Percentiles rank a stretch among this genome's conserved stretches.
These are phyloP conservation scores for Adineta ricciae DNA, from an alignment of 2,888 invertebrate species.

Conservation along the genomic window DNA sequence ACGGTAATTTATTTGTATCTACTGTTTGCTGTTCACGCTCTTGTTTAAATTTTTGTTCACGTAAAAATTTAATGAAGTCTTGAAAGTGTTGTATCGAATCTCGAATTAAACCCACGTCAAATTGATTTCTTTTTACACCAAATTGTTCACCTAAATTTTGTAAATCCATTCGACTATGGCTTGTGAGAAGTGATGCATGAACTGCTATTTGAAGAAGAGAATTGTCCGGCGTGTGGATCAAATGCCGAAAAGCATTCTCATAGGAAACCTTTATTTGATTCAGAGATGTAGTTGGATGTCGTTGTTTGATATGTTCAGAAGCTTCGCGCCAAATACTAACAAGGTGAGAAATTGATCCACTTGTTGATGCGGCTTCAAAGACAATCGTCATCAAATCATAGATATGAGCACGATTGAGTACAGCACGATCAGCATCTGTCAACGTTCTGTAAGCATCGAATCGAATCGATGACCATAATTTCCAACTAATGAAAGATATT, in stretches of 20 bases:
- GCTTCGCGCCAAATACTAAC: neutral
- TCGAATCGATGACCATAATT: neutral
- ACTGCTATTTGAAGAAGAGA: neutral
- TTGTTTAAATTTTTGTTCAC: neutral
- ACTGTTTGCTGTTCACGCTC: neutral
- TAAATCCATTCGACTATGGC: neutral
- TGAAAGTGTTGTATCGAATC: neutral
- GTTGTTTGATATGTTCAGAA: neutral
- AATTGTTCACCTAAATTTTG: neutral
- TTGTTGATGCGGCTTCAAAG: neutral
- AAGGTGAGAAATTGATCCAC: neutral
- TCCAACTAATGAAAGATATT: neutral
- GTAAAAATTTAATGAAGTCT: neutral
- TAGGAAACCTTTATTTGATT: neutral
- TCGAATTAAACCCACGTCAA: neutral
- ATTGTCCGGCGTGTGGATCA: neutral
- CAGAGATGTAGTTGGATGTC: neutral
- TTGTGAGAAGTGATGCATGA: neutral
- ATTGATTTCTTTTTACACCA: neutral
- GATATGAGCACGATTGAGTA: neutral
- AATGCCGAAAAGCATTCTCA: neutral
- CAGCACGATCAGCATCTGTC: neutral
- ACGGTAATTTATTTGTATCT: neutral
- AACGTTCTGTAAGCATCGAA: neutral
- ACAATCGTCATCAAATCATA: neutral